Conservation (phyloP, 2,113 vertebrate genomes). For the Periophthalmus modestus region DNA sequence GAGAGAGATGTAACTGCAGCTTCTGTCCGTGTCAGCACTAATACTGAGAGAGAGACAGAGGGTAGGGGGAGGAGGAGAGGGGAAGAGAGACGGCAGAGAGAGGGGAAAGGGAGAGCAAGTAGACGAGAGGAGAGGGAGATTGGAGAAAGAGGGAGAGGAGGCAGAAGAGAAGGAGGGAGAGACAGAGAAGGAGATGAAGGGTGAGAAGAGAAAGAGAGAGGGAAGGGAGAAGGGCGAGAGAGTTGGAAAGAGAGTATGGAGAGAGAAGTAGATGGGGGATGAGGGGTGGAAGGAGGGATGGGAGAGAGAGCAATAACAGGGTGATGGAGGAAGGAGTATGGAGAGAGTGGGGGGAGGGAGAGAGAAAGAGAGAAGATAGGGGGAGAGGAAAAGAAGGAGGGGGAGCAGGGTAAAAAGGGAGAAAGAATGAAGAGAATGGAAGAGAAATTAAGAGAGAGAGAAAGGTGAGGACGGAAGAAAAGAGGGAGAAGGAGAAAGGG, state of each 20-base stretch:
- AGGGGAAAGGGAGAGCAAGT: background rate
- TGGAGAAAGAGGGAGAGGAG: background rate
- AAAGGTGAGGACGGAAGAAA: too few relatives aligned
- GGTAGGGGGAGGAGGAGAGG: background rate
- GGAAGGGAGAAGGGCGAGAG: background rate
- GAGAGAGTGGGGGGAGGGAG: background rate
- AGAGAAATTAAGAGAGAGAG: too few relatives aligned
- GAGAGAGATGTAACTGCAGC: conserved; percentile 1
- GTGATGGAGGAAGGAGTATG: background rate
- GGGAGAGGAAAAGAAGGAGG: background rate
- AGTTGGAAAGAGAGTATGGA: background rate
- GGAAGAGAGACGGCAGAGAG: background rate
- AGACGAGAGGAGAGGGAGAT: background rate
- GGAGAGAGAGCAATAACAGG: background rate
- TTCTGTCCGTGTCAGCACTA: background rate
- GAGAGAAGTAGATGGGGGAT: background rate
- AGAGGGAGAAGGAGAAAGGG: too few relatives aligned
- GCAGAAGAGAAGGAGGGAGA: background rate
- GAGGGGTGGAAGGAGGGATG: too few relatives aligned
- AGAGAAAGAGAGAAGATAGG: background rate
- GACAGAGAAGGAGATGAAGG: background rate
- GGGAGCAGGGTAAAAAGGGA: background rate
- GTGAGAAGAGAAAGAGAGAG: background rate
- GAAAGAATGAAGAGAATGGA: too few relatives aligned
- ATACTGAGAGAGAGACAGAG: too few relatives aligned